Base-by-base conservation (phyloP, 1,140 invertebrate genomes). In the Copidosoma floridanum region DNA sequence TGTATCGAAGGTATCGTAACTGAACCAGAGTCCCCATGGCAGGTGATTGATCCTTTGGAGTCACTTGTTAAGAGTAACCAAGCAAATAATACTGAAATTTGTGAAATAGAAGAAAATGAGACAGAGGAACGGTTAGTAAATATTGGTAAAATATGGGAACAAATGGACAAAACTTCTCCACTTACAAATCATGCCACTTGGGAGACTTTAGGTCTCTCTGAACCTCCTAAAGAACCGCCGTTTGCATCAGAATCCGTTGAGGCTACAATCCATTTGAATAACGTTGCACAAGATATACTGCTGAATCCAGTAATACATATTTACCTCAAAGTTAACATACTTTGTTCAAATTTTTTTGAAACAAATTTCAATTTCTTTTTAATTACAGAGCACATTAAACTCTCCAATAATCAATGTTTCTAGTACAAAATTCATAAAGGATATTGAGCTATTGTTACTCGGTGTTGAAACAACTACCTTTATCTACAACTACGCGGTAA, bases 391-490 rank as follows among this genome's bases (percentile, higher is more conserved):
- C 18, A 69, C 55, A 20, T 57, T 5, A 65, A 68, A 29, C 37
- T 64, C 53, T 60, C 59, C 14, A n/a, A 61, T 4, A 29, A 61
- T n/a, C 23, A 67, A 2, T 62, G 59, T 81, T 56, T 63, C 69
- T 10, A 23, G 16, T 4, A 35, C 68, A 57, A 58, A 72, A 38
- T 81, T 82, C 56, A 57, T 80, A 40, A 63, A 66, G n/a, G 73
- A 81, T 64, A 44, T 77, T 0, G 81, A 80, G 63, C 66, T 76
- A 12, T 61, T 81, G 26, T 54, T 79, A 55, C 71, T 81, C 24
- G 83, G 83, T 8, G 69, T 84, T 54, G 80, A 83, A 57, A 83
- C 82, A 0, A 71, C 76, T 18, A 77, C 73, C 18, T 83, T 83
- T 63, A 20, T 55, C 24, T 74, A 74, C 48, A 57, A 66, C 11